A percentile compares a stretch with the other conserved stretches of the same genome.
Evolutionary conservation across 2,113 vertebrate genomes (phyloP).

Genomic region (Hippocampus mohnikei): DNA sequence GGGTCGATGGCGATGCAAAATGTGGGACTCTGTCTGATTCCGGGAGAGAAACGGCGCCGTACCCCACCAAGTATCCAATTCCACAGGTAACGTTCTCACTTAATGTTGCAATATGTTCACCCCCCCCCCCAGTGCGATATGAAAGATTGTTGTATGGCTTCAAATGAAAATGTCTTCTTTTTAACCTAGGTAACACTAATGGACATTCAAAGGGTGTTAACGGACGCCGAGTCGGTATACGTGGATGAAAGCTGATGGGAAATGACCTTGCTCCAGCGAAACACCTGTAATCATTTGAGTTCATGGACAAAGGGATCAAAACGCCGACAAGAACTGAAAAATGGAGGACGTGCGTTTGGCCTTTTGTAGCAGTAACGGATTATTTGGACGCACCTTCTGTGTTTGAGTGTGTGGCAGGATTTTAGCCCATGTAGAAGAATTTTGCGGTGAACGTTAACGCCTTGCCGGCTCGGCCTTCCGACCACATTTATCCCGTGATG

Average conservation of each 20-base stretch:
- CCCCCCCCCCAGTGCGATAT: neutral
- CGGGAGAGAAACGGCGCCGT: constrained; percentile 66
- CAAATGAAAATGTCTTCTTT: constrained; percentile 18
- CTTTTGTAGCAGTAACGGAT: neutral
- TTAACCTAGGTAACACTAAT: constrained; percentile 73
- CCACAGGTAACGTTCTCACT: constrained; percentile 75
- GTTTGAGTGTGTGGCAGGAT: neutral
- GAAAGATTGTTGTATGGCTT: neutral
- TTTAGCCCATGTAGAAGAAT: neutral
- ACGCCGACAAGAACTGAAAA: neutral
- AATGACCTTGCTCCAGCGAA: neutral
- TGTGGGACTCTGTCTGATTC: constrained; percentile 83
- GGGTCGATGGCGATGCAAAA: constrained; percentile 80
- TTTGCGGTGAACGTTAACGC: neutral
- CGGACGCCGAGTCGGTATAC: constrained; percentile 42
- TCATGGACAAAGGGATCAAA: neutral
- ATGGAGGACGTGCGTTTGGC: neutral
- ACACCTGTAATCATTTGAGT: neutral
- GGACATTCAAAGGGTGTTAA: constrained; percentile 62
- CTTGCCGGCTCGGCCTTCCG: neutral
- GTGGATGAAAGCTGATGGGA: neutral
- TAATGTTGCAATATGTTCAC: neutral
- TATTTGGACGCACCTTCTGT: neutral
- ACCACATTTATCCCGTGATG: too few species aligned
- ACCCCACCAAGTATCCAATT: constrained; percentile 76